These are phyloP conservation scores for Oreochromis mossambicus DNA, from an alignment of 2,797 vertebrate genomes.

Conservation along the genomic window DNA sequence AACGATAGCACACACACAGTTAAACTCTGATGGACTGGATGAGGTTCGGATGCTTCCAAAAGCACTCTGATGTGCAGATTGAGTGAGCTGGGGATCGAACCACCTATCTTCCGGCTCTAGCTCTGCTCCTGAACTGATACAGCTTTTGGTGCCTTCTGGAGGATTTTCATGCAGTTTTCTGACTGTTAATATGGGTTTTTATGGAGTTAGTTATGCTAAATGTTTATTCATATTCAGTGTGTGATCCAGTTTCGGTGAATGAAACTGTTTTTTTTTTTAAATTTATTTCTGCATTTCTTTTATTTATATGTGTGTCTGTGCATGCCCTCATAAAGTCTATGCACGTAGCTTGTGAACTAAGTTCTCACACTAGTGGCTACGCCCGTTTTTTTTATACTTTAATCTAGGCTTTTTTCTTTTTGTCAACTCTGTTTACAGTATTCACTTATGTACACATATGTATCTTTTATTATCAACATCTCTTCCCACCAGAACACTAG, in stretches of 20 bases:
- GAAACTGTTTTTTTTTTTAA: background rate
- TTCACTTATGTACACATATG: background rate
- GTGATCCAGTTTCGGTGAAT: background rate
- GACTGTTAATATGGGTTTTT: background rate
- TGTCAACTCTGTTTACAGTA: background rate
- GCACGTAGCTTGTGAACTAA: background rate
- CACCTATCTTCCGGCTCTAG: background rate
- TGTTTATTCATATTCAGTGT: background rate
- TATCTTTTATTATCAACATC: background rate
- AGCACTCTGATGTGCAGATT: background rate
- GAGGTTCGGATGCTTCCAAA: background rate
- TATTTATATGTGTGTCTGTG: background rate
- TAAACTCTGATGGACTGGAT: background rate
- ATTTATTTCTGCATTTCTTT: background rate
- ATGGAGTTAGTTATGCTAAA: background rate
- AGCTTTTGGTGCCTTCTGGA: background rate
- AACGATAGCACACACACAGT: background rate
- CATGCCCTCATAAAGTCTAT: background rate
- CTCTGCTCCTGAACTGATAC: background rate
- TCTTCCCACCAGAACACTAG: background rate
- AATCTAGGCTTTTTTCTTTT: background rate
- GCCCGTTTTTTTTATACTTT: background rate
- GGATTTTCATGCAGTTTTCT: background rate
- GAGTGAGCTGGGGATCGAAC: background rate
- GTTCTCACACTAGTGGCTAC: background rate